phyloP scores from a whole-genome alignment of 2,888 invertebrate genomes.

The Helleia helle region DNA sequence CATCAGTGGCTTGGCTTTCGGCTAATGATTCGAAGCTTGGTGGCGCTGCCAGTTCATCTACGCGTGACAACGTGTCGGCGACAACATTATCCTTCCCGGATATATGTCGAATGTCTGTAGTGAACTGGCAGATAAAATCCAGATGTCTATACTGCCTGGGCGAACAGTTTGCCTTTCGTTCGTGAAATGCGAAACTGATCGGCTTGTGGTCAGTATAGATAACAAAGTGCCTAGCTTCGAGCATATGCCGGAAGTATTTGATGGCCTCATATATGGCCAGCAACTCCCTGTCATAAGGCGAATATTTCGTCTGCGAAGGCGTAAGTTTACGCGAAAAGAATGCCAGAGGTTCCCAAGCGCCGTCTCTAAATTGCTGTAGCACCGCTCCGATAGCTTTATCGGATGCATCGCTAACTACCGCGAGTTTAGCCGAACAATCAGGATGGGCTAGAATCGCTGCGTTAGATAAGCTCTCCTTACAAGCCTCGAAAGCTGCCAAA shows the following conservation, averaged over 20 bases:
- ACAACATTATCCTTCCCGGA: too few relatives aligned
- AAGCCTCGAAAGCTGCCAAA: neutral
- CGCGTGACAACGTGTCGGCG: too few relatives aligned
- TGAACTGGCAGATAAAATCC: too few relatives aligned
- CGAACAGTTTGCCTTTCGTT: too few relatives aligned
- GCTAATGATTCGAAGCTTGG: too few relatives aligned
- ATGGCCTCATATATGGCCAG: constrained; percentile 34
- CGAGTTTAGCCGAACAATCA: constrained; percentile 22
- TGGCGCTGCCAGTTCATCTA: too few relatives aligned
- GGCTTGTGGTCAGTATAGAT: constrained; percentile 19
- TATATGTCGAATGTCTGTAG: too few relatives aligned
- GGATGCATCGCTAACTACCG: constrained; percentile 28
- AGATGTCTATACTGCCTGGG: too few relatives aligned
- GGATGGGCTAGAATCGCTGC: constrained; percentile 13
- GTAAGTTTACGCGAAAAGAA: constrained; percentile 35
- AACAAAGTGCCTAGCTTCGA: constrained; percentile 34
- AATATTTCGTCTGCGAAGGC: constrained; percentile 28
- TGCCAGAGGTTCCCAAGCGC: constrained; percentile 29
- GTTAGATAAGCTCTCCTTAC: neutral
- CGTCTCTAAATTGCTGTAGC: constrained; percentile 12
- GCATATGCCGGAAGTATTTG: constrained; percentile 32
- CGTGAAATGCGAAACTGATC: too few relatives aligned
- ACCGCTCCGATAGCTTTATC: constrained; percentile 22
- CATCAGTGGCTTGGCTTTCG: too few relatives aligned
- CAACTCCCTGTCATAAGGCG: constrained; percentile 38